A percentile compares a stretch with the other conserved stretches of the same genome.
phyloP scores from a whole-genome alignment of 2,888 invertebrate genomes.

The Alcis repandata region DNA sequence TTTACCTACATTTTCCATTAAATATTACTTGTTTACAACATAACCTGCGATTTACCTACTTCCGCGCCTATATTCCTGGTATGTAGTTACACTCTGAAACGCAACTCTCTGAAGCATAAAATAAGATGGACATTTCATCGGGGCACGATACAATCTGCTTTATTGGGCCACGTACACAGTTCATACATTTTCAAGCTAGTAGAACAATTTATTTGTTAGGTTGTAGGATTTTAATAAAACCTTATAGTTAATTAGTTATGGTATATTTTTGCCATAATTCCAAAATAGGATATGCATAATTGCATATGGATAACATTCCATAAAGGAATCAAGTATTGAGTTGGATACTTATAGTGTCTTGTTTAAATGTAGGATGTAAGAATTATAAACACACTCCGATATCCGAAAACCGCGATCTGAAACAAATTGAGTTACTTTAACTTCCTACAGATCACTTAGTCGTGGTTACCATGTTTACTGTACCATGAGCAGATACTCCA shows the following conservation, averaged over 20 bases:
- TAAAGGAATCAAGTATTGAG: no score
- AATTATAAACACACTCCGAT: no score
- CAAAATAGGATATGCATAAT: no score
- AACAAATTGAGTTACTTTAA: neutral
- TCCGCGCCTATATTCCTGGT: slow-evolving; percentile 6
- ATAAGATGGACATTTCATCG: slow-evolving; percentile 66
- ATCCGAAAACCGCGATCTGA: no score
- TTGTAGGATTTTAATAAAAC: neutral
- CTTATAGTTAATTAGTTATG: neutral
- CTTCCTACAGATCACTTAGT: neutral
- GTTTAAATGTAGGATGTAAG: no score
- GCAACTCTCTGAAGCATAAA: slow-evolving; percentile 61
- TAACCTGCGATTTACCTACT: slow-evolving; percentile 18
- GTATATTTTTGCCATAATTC: no score
- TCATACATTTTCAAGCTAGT: slow-evolving; percentile 4
- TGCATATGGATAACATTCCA: no score
- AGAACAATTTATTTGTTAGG: neutral
- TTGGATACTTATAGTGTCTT: no score
- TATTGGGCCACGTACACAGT: slow-evolving; percentile 59
- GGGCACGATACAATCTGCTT: slow-evolving; percentile 60
- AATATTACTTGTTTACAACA: slow-evolving; percentile 9
- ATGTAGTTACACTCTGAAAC: slow-evolving; percentile 35
- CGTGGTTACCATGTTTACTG: neutral
- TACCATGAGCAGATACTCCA: slow-evolving; percentile 39
- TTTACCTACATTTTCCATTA: neutral